A percentile compares a stretch with the other conserved stretches of the same genome.
Evolutionary conservation across 1,140 invertebrate species (phyloP).

Genomic region (Augochlora pura): DNA sequence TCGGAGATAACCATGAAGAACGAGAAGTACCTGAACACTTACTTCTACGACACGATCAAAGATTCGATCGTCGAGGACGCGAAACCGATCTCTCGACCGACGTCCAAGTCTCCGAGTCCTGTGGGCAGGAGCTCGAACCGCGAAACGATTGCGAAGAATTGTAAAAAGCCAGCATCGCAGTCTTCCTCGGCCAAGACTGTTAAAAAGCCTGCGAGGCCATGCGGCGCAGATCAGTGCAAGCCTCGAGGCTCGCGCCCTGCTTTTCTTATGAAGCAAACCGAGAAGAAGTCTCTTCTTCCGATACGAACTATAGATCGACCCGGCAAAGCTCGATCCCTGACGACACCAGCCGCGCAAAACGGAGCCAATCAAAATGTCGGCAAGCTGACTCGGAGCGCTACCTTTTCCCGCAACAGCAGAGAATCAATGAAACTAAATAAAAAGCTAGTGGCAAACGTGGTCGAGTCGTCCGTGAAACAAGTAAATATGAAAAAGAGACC

Average conservation of each 20-base stretch:
- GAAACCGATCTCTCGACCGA: neutral
- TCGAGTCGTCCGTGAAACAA: neutral
- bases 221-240: neutral
- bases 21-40: no score
- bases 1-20: neutral
- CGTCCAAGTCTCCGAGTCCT: slow-evolving; percentile 7
- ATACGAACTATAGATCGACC: neutral
- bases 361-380: neutral
- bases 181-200: neutral
- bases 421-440: neutral
- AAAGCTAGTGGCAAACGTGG: neutral
- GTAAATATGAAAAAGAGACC: neutral
- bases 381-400: neutral
- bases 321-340: neutral
- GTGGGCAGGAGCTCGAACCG: neutral
- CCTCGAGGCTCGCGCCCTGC: neutral
- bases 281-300: neutral
- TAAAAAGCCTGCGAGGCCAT: slow-evolving; percentile 5
- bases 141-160: neutral
- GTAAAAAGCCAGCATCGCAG: neutral
- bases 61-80: neutral
- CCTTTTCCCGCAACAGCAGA: neutral
- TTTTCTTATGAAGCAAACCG: neutral
- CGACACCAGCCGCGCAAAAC: neutral
- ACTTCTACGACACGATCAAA: no score